These are phyloP conservation scores for Caenorhabditis afra DNA, from an alignment of 2,888 invertebrate species.

Conservation along the genomic window DNA sequence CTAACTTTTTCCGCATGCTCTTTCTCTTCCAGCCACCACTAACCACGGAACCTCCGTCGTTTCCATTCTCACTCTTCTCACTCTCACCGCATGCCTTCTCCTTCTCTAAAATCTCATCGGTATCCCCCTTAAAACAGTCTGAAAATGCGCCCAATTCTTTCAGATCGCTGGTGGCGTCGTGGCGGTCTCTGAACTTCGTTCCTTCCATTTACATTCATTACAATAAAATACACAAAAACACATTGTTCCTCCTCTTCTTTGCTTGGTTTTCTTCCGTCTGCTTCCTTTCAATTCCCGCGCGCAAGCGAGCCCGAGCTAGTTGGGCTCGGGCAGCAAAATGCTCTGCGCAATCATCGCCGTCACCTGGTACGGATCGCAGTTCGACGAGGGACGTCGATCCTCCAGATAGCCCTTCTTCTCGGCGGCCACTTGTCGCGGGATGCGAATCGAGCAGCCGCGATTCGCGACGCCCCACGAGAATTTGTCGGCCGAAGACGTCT, in stretches of 20 bases:
- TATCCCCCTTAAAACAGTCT: too few relatives aligned
- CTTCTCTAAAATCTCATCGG: too few relatives aligned
- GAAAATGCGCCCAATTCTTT: not conserved
- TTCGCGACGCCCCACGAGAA: conserved; percentile 85
- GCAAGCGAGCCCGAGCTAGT: too few relatives aligned
- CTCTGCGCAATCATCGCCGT: conserved; percentile 70
- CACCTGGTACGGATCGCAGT: conserved; percentile 78
- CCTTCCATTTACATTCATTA: too few relatives aligned
- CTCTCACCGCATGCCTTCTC: too few relatives aligned
- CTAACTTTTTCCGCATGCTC: conserved; percentile 22
- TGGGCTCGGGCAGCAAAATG: conserved; percentile 54
- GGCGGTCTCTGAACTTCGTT: not conserved
- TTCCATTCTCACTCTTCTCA: too few relatives aligned
- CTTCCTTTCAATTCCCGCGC: too few relatives aligned
- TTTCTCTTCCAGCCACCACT: too few relatives aligned
- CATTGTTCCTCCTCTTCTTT: not conserved
- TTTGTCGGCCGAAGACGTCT: conserved; percentile 95
- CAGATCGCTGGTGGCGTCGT: conserved; percentile 31
- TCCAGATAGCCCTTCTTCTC: conserved; percentile 77
- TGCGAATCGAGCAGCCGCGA: conserved; percentile 76
- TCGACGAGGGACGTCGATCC: conserved; percentile 78
- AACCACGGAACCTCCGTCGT: not conserved
- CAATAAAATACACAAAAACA: not conserved
- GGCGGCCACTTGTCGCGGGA: conserved; percentile 76
- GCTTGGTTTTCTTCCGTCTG: not conserved